Evolutionary conservation across 2,113 vertebrate genomes (phyloP), one percentile per base, ranked within the genome.

Genomic region (Pleuronectes platessa): DNA sequence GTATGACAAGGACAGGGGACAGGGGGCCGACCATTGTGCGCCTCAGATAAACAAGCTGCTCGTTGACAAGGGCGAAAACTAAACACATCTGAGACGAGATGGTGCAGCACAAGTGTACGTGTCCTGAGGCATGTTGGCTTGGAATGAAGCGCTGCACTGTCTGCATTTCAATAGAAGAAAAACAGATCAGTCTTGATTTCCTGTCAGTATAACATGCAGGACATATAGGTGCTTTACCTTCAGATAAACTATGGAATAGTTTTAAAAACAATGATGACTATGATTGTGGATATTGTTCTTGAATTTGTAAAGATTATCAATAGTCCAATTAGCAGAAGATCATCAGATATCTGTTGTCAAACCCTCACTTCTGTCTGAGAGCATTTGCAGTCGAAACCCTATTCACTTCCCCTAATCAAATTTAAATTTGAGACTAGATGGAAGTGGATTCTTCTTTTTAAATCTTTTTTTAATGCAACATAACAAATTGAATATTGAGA

Each of bases 21-120:
- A 82, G 83, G 79, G 81, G 74, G 74, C 45, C 76, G 49, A 65
- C 81, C 82, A 92, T 93, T 91, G 89, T 92, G 59, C n/a, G 17
- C 54, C 73, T 80, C 88, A 92, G 91, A 94, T 95, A 95, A 95
- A 94, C 93, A 93, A 83, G 80, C 84, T 86, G 70, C 82, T 81
- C 74, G 24, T 55, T 78, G 74, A 88, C 71, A 71, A 89, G 87
- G 81, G 86, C 76, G 24, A 87, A 91, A 92, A 79, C 85, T 73
- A 89, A 91, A 92, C 92, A 93, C 81, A 86, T 68, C 70, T 61
- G 78, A 40, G 78, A 83, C 75, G 74, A 81, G 61, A 60, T 55
- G 66, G 67, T 74, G 77, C 73, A 40, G 72, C 79, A 83, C 23
- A 63, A 66, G 93, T 86, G 92, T 95, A 94, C 94, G 92, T 95